Base-by-base conservation (phyloP, 2,888 invertebrate species). In the Tromatobia lineatoria region DNA sequence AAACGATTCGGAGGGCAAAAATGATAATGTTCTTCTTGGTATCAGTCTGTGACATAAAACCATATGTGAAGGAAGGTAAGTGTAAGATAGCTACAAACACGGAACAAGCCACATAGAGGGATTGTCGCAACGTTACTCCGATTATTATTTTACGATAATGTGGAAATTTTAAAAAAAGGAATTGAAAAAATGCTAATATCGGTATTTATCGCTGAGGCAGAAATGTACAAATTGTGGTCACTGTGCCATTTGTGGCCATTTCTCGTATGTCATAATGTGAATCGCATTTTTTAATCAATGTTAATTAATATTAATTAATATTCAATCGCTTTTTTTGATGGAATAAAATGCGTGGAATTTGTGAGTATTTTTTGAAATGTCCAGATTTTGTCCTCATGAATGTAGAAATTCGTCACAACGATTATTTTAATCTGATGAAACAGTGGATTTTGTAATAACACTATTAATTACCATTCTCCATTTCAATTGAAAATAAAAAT, bases 21-120 rank as follows among this genome's bases (percentile, higher is more conserved):
- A 57, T 59, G 38, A 38, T 64, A 75, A 61, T 74, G 34, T 75
- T 74, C 61, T 73, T 57, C 57, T 61, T 59, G 61, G 47, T 61
- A 73, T 73, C 73, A 57, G 75, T 75, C 52, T 64, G 75, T 75
- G 75, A 75, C 25, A 61, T 50, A 52, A 75, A 67, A 67, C 64
- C 61, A 64, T 94, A 29, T 94, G 94, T 93, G 94, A 94, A 94
- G 91, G 71, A 66, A 83, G 78, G 83, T 87, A 80, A 85, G 70
- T 78, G 70, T 71, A 85, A 88, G 86, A 88, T 88, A 90, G 88
- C 88, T 86, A 90, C 89, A 89, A 90, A 91, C 89, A 90, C 86
- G 89, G 91, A 92, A 92, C 92, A 91, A 92, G 91, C 90, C 92
- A 92, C 92, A 93, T 92, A 88, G 87, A 90, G 88, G 87, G 89